Evolutionary conservation across 1,140 invertebrate species (phyloP), one percentile per base, ranked within the genome.

Genomic region (Saccostrea cuccullata): DNA sequence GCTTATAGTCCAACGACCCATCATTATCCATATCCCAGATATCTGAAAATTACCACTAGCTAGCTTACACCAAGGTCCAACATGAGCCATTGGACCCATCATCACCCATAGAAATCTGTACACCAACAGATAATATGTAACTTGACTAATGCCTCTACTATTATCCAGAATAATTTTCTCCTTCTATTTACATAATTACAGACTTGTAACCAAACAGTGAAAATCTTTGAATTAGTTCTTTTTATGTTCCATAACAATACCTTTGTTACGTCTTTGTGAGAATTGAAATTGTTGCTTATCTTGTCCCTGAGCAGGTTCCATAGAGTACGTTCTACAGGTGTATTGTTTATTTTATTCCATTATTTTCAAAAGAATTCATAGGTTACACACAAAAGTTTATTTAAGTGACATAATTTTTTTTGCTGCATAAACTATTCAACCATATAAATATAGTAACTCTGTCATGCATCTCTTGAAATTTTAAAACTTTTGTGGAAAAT

Each of bases 161-260:
- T 77, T 30, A 30, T 77, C 70, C 11, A 3, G 70, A 26, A 77
- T 77, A 77, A 77, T 77, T 77, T 77, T 36, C 13, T 77, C 36
- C 30, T 77, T 15, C 30, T 77, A 36, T 77, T 77, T 26, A 36
- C 70, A 36, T 77, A 77, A 77, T 77, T 77, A 77, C 70, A 36
- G 70, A 36, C 70, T 36, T 77, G 70, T 36, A 26, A 26, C 58
- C 17, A 64, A 64, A 26, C 15, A 30, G 70, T 77, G 23, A 77
- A 40, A 30, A 17, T 36, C 30, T 77, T 30, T 36, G 30, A 77
- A 77, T 77, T 77, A 77, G 70, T 77, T 26, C 30, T 77, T 36
- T 77, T 77, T 15, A 11, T 64, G 30, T 77, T 13, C 30, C 12
- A 15, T 23, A 77, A 77, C 70, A 77, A 77, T 77, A 77, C 13